phyloP scores from a whole-genome alignment of 2,113 vertebrate species.

The Siniperca chuatsi region DNA sequence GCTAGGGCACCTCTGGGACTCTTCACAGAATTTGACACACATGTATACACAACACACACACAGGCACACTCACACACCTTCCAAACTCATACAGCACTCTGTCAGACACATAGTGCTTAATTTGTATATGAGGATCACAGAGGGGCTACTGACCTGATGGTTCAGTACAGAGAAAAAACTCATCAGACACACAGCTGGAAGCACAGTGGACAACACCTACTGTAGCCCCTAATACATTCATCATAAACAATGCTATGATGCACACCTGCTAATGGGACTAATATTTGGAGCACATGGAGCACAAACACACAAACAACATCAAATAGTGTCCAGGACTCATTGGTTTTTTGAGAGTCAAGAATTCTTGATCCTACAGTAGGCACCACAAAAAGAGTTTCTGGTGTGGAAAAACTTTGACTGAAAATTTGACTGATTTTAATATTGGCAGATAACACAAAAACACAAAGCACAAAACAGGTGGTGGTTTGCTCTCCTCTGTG shows the following conservation, averaged over 20 bases:
- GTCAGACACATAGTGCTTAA: constrained; percentile 7
- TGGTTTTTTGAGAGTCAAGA: too few species aligned
- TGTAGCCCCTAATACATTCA: neutral
- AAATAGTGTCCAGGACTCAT: neutral
- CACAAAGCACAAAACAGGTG: neutral
- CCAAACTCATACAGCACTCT: constrained; percentile 10
- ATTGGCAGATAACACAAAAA: neutral
- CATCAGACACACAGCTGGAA: constrained; percentile 3
- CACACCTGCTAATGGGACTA: neutral
- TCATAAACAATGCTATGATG: neutral
- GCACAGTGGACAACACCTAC: neutral
- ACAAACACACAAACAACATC: neutral
- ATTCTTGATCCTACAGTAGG: too few species aligned
- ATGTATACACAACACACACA: constrained; percentile 24
- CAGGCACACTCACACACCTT: constrained; percentile 14
- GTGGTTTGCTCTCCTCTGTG: constrained; percentile 4
- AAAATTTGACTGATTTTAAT: neutral
- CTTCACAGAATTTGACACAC: constrained; percentile 48
- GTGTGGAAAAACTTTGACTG: neutral
- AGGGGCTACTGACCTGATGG: neutral
- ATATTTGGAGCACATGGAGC: neutral
- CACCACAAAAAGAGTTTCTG: too few species aligned
- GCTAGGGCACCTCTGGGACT: constrained; percentile 66
- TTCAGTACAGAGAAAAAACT: constrained; percentile 3
- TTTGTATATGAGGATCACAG: constrained; percentile 34